Conservation (phyloP, 2,797 vertebrate species). For the Margarornis squamiger region DNA sequence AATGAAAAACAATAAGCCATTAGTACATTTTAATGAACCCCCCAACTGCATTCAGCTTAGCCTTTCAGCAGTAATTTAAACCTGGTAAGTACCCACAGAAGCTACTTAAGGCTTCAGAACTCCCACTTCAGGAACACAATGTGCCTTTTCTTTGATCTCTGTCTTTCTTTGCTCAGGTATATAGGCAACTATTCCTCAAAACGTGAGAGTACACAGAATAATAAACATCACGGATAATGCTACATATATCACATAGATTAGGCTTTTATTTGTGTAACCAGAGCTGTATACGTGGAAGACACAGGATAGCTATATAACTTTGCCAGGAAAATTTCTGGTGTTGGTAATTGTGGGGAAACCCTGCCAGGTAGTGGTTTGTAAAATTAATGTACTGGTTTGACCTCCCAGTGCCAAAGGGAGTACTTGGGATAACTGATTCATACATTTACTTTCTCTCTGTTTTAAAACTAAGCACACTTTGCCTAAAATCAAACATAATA, state of each 20-base stretch:
- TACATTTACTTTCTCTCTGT: background rate
- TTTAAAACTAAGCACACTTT: background rate
- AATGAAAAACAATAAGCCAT: background rate
- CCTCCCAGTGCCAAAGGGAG: rapidly evolving
- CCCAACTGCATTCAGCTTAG: background rate
- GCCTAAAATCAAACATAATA: background rate
- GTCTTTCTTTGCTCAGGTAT: background rate
- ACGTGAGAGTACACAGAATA: background rate
- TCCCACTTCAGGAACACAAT: background rate
- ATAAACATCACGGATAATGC: background rate
- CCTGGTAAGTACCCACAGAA: background rate
- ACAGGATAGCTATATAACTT: background rate
- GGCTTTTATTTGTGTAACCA: background rate
- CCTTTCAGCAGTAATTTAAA: background rate
- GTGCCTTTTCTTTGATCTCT: background rate
- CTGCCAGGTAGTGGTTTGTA: too few species aligned
- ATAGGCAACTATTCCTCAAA: background rate
- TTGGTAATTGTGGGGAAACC: too few species aligned
- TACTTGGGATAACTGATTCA: background rate
- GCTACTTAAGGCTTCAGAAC: background rate
- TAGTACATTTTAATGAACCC: background rate
- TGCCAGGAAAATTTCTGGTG: background rate
- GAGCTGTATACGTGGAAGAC: background rate
- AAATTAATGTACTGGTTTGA: background rate
- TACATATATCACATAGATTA: background rate